Base-by-base conservation (phyloP, 64 coral and sea anemone species). In the Actinia equina region DNA sequence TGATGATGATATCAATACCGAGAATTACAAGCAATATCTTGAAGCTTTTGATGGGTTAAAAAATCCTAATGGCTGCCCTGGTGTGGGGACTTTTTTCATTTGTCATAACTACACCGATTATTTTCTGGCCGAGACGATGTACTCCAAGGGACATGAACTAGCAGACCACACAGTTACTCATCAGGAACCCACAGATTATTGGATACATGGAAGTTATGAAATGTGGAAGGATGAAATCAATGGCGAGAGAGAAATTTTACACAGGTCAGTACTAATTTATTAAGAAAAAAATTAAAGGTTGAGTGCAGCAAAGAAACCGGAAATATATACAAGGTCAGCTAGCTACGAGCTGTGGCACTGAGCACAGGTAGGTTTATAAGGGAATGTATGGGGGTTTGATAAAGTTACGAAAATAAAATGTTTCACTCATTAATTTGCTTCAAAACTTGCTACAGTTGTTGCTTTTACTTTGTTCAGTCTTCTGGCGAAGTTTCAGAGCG, bases 111-210 rank as follows among this genome's bases (percentile, higher is more conserved):
- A 93, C 65, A 93, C 94, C 0, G 84, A 89, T 70, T 96, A 96
- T 54, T 96, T 83, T 74, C 49, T 87, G 43, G 94, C 90, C 12
- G 94, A 95, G 84, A 86, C 52, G 81, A 88, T 92, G 63, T 92
- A 92, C 55, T 95, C 94, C 41, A 82, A 61, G 41, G 94, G 90
- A 2, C 91, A 92, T 15, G 90, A 95, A 84, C 69, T 89, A 17
- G 90, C 94, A 27, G 94, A 95, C n/a, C 94, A 95, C 25, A 89
- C 94, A 18, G 89, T 95, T 5, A 95, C 94, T 2, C 94, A 95
- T 54, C 94, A 92, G 57, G 87, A 83, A 22, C 94, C 94, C 8
- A 55, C 83, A 42, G 86, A 71, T 0, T 92, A 95, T 46, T 95
- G 90, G 90, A 76, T 89, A 87, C 43, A 92, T 2, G 94, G 86